Percentiles rank a stretch among this genome's conserved stretches.
Evolutionary conservation across 2,797 vertebrate genomes (phyloP).

Genomic region (Pseudochromis fuscus): DNA sequence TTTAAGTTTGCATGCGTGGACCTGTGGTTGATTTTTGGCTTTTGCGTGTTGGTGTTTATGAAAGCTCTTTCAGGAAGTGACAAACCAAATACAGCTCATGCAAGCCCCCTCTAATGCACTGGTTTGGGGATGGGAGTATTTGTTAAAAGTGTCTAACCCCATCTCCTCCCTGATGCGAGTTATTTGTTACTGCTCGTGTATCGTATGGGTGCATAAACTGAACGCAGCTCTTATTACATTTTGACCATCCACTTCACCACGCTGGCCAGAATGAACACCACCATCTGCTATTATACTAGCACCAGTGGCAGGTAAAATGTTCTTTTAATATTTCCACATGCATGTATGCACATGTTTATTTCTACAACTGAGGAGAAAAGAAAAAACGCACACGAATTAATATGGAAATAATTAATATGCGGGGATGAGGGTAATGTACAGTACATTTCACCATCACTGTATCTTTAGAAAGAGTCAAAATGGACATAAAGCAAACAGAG

Average conservation of each 20-base stretch:
- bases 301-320: constrained; percentile 38
- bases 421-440: too few species aligned
- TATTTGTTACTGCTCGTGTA: background rate
- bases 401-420: too few species aligned
- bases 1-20: constrained; percentile 14
- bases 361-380: too few species aligned
- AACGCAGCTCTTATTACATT: background rate
- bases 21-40: constrained; percentile 47
- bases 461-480: too few species aligned
- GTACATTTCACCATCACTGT: background rate
- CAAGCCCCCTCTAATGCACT: constrained; percentile 31
- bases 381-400: too few species aligned
- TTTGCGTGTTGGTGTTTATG: background rate
- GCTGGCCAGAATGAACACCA: constrained; percentile 30
- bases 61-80: constrained; percentile 44
- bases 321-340: background rate
- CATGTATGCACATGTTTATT: background rate
- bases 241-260: background rate
- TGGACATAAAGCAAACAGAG: too few species aligned
- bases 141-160: background rate
- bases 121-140: constrained; percentile 7
- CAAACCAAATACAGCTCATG: constrained; percentile 6
- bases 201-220: too few species aligned
- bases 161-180: background rate
- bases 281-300: background rate